Evolutionary conservation across 2,888 invertebrate genomes (phyloP).

Genomic region (Plagodis dolabraria): DNA sequence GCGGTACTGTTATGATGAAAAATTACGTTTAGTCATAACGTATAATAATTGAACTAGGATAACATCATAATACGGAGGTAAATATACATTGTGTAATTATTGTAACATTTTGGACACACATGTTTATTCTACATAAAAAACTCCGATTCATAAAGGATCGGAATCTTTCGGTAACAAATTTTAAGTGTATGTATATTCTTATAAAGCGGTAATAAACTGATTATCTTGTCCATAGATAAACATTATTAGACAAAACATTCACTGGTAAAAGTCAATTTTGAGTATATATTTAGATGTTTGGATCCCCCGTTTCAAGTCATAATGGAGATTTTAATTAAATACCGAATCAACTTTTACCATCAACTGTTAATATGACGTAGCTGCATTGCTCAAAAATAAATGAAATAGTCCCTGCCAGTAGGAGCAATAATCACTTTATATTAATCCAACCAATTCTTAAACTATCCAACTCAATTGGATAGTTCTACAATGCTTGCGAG

Average conservation of each 20-base stretch:
- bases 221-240: background rate
- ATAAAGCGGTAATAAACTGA: background rate
- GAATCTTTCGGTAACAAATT: background rate
- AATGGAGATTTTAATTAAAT: slow-evolving; percentile 1
- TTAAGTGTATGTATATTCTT: background rate
- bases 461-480: too few species aligned
- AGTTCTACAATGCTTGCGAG: too few species aligned
- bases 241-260: background rate
- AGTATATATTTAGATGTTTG: background rate
- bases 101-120: slow-evolving; percentile 34
- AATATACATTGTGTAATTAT: slow-evolving; percentile 46
- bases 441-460: too few species aligned
- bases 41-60: slow-evolving; percentile 24
- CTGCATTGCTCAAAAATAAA: slow-evolving; percentile 8
- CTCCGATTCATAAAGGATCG: slow-evolving; percentile 33
- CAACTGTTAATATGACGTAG: slow-evolving; percentile 3
- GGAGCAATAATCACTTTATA: too few species aligned
- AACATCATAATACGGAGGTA: slow-evolving; percentile 38
- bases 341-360: slow-evolving; percentile 4
- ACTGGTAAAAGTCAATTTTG: slow-evolving; percentile 2
- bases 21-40: background rate
- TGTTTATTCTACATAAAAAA: slow-evolving; percentile 37
- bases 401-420: too few species aligned
- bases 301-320: slow-evolving; percentile 1
- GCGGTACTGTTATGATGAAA: too few species aligned